phyloP scores from a whole-genome alignment of 2,888 invertebrate species.

The Stenolophus ochropezus region DNA sequence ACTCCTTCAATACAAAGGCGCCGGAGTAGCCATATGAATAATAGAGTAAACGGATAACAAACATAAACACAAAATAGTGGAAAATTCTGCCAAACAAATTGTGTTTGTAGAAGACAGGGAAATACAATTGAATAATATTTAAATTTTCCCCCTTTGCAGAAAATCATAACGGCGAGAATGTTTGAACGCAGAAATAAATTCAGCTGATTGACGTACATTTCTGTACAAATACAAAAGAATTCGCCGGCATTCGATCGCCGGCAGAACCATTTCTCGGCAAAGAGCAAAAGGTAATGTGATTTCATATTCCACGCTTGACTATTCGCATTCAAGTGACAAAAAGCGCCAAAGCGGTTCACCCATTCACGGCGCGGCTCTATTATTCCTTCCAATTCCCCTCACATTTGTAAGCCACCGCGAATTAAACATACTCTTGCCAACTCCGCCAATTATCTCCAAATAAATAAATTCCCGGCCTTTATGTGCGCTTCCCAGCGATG shows the following conservation, averaged over 20 bases:
- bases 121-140: conserved; percentile 55
- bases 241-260: conserved; percentile 38
- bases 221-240: conserved; percentile 60
- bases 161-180: conserved; percentile 55
- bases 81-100: conserved; percentile 12
- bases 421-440: not conserved
- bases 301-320: conserved; percentile 60
- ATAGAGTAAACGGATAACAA: not conserved
- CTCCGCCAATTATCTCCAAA: conserved; percentile 1
- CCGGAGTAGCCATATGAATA: not conserved
- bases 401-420: not conserved
- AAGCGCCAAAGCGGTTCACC: conserved; percentile 12
- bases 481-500: conserved; percentile 6
- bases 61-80: not conserved
- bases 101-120: conserved; percentile 52
- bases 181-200: conserved; percentile 60
- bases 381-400: conserved; percentile 1
- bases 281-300: conserved; percentile 62
- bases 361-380: not conserved
- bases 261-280: conserved; percentile 58
- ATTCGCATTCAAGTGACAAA: conserved; percentile 58
- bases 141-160: conserved; percentile 49
- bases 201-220: conserved; percentile 60
- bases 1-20: not conserved
- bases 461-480: conserved; percentile 5